A percentile compares a stretch with the other conserved stretches of the same genome.
These are phyloP conservation scores for Drosophila tsacasi DNA, from an alignment of 1,140 invertebrate species.

Conservation along the genomic window DNA sequence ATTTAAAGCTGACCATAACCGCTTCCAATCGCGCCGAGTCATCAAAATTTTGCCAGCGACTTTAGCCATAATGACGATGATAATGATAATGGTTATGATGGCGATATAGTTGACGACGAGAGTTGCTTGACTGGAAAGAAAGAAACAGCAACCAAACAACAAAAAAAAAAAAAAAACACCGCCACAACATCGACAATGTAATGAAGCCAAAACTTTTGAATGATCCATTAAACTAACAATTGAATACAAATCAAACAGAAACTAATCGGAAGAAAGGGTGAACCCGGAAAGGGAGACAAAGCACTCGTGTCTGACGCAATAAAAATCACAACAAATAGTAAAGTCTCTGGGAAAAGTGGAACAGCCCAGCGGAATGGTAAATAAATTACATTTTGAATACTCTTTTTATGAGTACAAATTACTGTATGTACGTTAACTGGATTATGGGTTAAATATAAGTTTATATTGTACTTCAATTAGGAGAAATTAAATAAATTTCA, in stretches of 20 bases:
- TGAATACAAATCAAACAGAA: conserved; percentile 52
- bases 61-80: conserved; percentile 27
- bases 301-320: conserved; percentile 27
- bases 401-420: neutral
- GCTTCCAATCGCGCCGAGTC: conserved; percentile 36
- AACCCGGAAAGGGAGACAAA: conserved; percentile 14
- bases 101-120: conserved; percentile 25
- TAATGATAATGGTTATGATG: conserved; percentile 37
- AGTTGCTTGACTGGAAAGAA: conserved; percentile 6
- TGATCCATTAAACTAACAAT: conserved; percentile 46
- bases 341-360: conserved; percentile 7
- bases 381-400: neutral
- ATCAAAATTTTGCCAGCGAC: conserved; percentile 41
- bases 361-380: neutral
- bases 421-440: neutral
- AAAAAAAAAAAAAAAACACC: neutral
- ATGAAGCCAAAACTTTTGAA: conserved; percentile 34
- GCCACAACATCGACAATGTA: conserved; percentile 10
- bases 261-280: conserved; percentile 23
- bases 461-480: neutral
- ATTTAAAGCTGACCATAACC: conserved; percentile 34
- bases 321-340: conserved; percentile 16
- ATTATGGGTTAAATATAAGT: neutral
- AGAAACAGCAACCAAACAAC: neutral
- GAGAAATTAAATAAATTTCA: neutral